Percentiles rank a stretch among this genome's conserved stretches.
These are phyloP conservation scores for Pyrocephalus nanus DNA, from an alignment of 2,797 vertebrate genomes.

Conservation along the genomic window DNA sequence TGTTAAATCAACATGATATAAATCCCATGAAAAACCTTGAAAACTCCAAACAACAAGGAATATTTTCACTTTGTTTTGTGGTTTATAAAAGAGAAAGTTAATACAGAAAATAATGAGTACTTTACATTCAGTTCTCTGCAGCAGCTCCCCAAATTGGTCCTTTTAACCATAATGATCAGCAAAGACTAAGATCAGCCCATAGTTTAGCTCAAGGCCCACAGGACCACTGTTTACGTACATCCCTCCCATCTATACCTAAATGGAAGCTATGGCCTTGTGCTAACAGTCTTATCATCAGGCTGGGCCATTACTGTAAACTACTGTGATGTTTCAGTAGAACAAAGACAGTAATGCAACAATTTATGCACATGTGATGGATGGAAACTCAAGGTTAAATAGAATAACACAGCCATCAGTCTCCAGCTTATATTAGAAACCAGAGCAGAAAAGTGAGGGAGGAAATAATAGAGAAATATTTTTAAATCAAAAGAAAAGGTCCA, in stretches of 20 bases:
- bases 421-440: neutral
- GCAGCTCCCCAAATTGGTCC: neutral
- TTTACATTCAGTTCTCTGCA: neutral
- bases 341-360: slow-evolving; percentile 1
- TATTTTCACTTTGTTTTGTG: neutral
- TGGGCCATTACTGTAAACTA: slow-evolving; percentile 1
- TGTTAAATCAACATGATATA: neutral
- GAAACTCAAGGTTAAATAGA: neutral
- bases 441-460: neutral
- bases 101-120: neutral
- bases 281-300: neutral
- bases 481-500: neutral
- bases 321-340: slow-evolving; percentile 10
- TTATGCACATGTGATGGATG: slow-evolving; percentile 13
- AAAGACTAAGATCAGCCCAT: neutral
- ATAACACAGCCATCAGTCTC: neutral
- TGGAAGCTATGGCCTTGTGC: neutral
- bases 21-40: neutral
- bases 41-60: neutral
- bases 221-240: neutral
- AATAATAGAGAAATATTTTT: neutral
- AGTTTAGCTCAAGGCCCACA: neutral
- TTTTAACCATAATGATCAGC: neutral
- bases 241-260: neutral
- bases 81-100: neutral